Evolutionary conservation across 2,797 vertebrate genomes (phyloP), one percentile per base, ranked within the genome.

Genomic region (Chiropotes sagulatus): DNA sequence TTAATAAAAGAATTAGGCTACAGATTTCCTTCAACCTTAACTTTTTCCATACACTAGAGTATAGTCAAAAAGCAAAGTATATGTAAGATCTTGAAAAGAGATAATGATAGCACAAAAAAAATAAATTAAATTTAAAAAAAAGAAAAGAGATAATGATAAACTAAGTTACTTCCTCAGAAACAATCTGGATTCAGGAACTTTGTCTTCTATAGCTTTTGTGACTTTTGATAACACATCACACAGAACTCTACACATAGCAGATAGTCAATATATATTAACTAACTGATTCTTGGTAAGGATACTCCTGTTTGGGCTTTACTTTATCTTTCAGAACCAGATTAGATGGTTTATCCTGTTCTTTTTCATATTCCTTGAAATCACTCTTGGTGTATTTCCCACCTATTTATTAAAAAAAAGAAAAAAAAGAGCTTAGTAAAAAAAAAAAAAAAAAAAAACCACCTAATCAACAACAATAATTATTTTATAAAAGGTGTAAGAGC

Each of bases 281-380:
- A 7, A 88, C 2, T 73, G 41, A 73, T 41, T 96, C 41, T 88
- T 81, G 14, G 88, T 94, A 99, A 99, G 99, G 99, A 99, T 99
- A 99, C 99, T 99, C 99, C 96, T 99, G 99, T 97, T 99, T 99
- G 80, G 99, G 99, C 97, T 99, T 99, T 50, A 98, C 97, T 98
- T 99, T 99, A 85, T 99, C 99, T 97, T 99, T 99, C 79, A 99
- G 98, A 93, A 99, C 98, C 98, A 99, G 98, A 97, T 99, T 99
- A 61, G 99, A 99, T 96, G 98, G 97, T 98, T 97, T 99, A 80
- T 99, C 99, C 92, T 97, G 86, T 58, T 99, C 99, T 84, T 99
- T 99, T 98, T 99, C 99, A 4, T 99, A 99, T 17, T 99, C 99
- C 96, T 99, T 99, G 98, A 99, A 99, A 98, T 99, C 99, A 0